Evolutionary conservation across 2,797 vertebrate genomes (phyloP).

Genomic region (Linurgus olivaceus): DNA sequence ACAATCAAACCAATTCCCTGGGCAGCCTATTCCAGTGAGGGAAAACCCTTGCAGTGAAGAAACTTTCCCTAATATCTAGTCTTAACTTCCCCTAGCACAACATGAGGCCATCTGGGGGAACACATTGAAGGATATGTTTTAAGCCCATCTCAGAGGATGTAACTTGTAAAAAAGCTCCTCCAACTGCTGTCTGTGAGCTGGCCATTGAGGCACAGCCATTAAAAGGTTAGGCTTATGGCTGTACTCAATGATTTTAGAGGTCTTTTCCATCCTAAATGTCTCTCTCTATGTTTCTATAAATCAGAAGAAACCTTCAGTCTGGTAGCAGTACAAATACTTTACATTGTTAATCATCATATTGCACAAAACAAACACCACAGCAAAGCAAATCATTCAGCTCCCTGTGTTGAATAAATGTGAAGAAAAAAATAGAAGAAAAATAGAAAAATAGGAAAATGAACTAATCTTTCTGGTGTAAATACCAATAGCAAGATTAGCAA

Average conservation of each 20-base stretch:
- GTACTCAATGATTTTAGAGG: background rate
- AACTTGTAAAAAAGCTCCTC: background rate
- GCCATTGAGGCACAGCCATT: background rate
- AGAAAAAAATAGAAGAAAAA: background rate
- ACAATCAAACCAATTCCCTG: background rate
- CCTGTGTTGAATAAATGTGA: background rate
- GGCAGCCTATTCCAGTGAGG: background rate
- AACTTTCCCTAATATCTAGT: background rate
- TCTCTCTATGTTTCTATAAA: background rate
- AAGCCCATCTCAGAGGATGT: background rate
- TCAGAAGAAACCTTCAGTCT: background rate
- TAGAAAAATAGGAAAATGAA: background rate
- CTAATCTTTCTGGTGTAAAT: background rate
- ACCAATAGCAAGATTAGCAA: background rate
- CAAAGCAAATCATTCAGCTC: background rate
- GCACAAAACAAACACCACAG: rapidly evolving
- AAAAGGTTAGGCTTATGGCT: background rate
- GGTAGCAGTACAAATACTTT: background rate
- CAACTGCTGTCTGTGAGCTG: background rate
- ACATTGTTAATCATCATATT: background rate
- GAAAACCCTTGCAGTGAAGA: background rate
- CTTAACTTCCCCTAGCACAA: rapidly evolving
- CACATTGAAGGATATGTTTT: background rate
- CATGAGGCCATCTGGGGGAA: background rate
- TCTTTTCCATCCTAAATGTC: background rate